These are phyloP conservation scores for Rhagoletis zephyria DNA, from an alignment of 1,140 invertebrate genomes.

Conservation along the genomic window DNA sequence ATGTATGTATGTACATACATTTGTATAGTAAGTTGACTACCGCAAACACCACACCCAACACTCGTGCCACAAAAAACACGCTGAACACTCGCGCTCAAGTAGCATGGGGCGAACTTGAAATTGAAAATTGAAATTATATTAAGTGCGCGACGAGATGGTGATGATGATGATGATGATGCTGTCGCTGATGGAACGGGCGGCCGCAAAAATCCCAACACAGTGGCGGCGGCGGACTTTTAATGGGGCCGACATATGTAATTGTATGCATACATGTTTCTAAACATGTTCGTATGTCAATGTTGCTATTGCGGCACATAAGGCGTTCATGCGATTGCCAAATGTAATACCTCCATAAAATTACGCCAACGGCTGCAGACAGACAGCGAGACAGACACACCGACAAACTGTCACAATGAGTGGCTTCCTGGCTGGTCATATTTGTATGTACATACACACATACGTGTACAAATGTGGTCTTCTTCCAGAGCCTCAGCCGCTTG, in stretches of 20 bases:
- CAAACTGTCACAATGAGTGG: constrained; percentile 14
- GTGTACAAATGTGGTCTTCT: neutral
- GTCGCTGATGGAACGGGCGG: neutral
- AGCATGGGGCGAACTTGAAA: constrained; percentile 51
- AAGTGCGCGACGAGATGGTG: constrained; percentile 42
- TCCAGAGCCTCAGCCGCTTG: neutral
- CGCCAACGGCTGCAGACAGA: constrained; percentile 42
- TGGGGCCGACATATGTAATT: neutral
- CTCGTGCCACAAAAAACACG: neutral
- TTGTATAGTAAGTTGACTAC: neutral
- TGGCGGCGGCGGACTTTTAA: constrained; percentile 3
- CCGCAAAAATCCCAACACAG: constrained; percentile 1
- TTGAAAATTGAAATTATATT: constrained; percentile 55
- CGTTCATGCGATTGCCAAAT: constrained; percentile 33
- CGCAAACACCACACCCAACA: neutral
- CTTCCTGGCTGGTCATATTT: neutral
- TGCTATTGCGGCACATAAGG: neutral
- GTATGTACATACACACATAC: neutral
- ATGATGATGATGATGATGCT: constrained; percentile 23
- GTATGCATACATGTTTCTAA: neutral
- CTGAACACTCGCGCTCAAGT: neutral
- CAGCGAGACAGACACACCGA: neutral
- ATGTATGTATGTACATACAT: neutral
- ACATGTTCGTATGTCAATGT: neutral
- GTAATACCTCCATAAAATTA: constrained; percentile 47